Conservation (phyloP, 1,140 invertebrate genomes). For the Drosophila elegans region DNA sequence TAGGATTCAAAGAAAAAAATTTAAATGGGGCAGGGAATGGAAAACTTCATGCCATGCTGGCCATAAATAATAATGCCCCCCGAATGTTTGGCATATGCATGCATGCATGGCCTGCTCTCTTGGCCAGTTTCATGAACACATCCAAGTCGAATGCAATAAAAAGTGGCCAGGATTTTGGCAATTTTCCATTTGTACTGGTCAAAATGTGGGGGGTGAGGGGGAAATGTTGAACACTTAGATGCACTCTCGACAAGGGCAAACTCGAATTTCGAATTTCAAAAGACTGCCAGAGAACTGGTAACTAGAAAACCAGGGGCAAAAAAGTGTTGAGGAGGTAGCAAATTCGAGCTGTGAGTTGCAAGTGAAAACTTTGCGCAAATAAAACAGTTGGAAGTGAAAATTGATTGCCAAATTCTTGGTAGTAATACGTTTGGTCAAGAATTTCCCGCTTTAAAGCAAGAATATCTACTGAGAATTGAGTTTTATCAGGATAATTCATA, state of each 20-base stretch:
- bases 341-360: conserved; percentile 37
- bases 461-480: background rate
- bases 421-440: conserved; percentile 1
- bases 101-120: conserved; percentile 34
- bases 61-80: conserved; percentile 55
- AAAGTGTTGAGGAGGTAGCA: background rate
- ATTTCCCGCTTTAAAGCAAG: background rate
- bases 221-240: conserved; percentile 19
- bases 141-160: conserved; percentile 34
- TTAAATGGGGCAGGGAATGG: conserved; percentile 16
- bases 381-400: conserved; percentile 44
- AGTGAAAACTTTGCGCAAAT: conserved; percentile 50
- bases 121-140: conserved; percentile 7
- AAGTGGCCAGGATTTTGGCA: conserved; percentile 24
- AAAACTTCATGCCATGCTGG: conserved; percentile 48
- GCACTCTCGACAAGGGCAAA: conserved; percentile 28
- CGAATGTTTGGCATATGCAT: conserved; percentile 21
- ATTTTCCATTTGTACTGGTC: background rate
- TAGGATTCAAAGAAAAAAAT: conserved; percentile 39
- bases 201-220: background rate
- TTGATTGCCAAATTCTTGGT: conserved; percentile 46
- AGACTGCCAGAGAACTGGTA: conserved; percentile 6
- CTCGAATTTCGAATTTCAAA: conserved; percentile 22
- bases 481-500: too few species aligned
- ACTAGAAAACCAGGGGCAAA: background rate